Conservation (phyloP, 2,797 vertebrate species). For the Eremophila alpestris region DNA sequence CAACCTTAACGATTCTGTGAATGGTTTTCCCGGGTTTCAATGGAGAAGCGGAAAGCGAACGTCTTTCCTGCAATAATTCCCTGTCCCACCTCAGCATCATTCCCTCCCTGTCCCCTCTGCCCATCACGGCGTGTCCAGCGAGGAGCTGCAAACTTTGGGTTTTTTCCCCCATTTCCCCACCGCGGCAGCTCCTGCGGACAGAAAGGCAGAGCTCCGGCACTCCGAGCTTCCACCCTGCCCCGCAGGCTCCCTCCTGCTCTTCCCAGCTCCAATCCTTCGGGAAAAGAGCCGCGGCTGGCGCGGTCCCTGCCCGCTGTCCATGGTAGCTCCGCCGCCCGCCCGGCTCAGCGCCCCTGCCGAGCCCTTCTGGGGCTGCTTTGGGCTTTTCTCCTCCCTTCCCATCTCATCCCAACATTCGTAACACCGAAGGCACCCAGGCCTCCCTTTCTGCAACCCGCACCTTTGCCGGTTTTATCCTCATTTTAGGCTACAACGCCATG, state of each 20-base stretch:
- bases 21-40: background rate
- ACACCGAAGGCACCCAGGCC: background rate
- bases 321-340: background rate
- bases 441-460: background rate
- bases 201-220: background rate
- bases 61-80: background rate
- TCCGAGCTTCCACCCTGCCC: background rate
- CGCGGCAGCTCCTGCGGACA: background rate
- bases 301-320: slow-evolving; percentile 18
- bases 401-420: background rate
- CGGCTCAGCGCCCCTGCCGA: rapidly evolving
- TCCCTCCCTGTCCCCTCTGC: background rate
- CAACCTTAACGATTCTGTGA: no score
- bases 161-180: background rate
- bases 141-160: background rate
- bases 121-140: background rate
- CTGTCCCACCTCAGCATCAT: background rate
- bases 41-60: background rate
- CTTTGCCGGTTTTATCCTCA: background rate
- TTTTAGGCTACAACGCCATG: background rate
- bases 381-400: background rate
- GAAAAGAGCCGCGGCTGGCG: rapidly evolving
- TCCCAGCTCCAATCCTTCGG: rapidly evolving
- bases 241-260: background rate
- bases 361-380: background rate